Conservation (phyloP, 2,888 invertebrate genomes). For the Bombylius discolor region DNA sequence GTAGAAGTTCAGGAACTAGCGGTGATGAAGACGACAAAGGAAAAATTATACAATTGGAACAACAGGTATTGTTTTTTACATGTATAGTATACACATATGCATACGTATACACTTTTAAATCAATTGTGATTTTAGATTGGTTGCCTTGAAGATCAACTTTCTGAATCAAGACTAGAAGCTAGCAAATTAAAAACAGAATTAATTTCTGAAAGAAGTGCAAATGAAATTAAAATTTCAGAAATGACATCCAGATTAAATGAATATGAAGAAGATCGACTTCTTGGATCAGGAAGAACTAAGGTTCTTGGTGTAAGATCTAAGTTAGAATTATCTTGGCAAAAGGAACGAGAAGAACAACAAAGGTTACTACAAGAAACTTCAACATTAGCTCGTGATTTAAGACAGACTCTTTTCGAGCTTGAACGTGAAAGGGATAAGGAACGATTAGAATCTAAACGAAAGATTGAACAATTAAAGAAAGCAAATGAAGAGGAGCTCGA, state of each 20-base stretch:
- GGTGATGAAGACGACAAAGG: slow-evolving; percentile 64
- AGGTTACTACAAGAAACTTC: slow-evolving; percentile 81
- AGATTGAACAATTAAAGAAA: slow-evolving; percentile 71
- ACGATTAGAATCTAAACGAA: slow-evolving; percentile 70
- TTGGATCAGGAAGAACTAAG: slow-evolving; percentile 71
- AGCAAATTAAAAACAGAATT: slow-evolving; percentile 78
- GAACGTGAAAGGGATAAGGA: slow-evolving; percentile 85
- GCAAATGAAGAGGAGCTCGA: slow-evolving; percentile 79
- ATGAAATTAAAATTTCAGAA: slow-evolving; percentile 76
- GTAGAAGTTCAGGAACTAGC: slow-evolving; percentile 52
- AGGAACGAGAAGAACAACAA: slow-evolving; percentile 84
- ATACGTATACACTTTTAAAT: neutral
- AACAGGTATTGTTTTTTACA: slow-evolving; percentile 43
- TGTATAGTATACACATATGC: neutral
- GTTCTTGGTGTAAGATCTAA: slow-evolving; percentile 75
- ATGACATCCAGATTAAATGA: slow-evolving; percentile 61
- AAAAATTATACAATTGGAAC: slow-evolving; percentile 61
- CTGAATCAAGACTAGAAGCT: slow-evolving; percentile 66
- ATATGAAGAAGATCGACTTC: slow-evolving; percentile 76
- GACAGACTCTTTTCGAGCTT: slow-evolving; percentile 79
- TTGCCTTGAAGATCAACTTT: slow-evolving; percentile 76
- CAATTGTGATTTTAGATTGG: slow-evolving; percentile 38
- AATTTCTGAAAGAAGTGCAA: slow-evolving; percentile 75
- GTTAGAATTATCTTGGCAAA: slow-evolving; percentile 87
- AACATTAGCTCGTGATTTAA: slow-evolving; percentile 71